A percentile compares a stretch with the other conserved stretches of the same genome.
These are phyloP conservation scores for Platorchestia sp. DNA, from an alignment of 1,140 invertebrate species.

Conservation along the genomic window DNA sequence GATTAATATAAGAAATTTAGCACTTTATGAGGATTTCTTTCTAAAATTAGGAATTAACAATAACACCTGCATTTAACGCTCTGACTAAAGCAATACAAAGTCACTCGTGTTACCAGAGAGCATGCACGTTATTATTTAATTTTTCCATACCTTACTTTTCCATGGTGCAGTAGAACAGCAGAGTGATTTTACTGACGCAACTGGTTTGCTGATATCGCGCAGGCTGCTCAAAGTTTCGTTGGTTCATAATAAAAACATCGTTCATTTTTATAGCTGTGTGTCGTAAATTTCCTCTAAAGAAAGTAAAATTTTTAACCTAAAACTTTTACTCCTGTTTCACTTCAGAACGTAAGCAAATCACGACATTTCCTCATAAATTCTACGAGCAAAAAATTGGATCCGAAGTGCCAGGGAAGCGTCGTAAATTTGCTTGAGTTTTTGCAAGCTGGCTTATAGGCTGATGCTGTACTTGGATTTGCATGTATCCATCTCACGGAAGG, in stretches of 20 bases:
- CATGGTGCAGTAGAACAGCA: too few relatives aligned
- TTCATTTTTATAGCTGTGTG: not conserved
- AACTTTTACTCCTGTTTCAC: not conserved
- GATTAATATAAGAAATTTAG: too few relatives aligned
- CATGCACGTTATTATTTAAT: too few relatives aligned
- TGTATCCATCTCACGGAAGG: not conserved
- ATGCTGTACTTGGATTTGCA: not conserved
- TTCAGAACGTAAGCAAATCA: not conserved
- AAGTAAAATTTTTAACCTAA: not conserved
- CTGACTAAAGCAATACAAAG: too few relatives aligned
- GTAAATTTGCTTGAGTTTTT: not conserved
- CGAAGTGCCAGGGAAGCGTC: not conserved
- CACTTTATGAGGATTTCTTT: too few relatives aligned
- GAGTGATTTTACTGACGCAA: too few relatives aligned
- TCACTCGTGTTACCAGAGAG: too few relatives aligned
- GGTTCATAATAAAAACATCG: not conserved
- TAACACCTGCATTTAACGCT: too few relatives aligned
- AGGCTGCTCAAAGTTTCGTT: too few relatives aligned
- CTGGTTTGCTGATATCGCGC: too few relatives aligned
- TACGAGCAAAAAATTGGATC: not conserved
- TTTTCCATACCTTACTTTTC: too few relatives aligned
- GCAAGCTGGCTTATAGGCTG: not conserved
- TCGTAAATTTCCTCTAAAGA: not conserved
- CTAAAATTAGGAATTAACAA: too few relatives aligned
- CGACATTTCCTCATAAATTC: not conserved